Base-by-base conservation (phyloP, 2,888 invertebrate genomes). In the Dasysyrphus albostriatus region DNA sequence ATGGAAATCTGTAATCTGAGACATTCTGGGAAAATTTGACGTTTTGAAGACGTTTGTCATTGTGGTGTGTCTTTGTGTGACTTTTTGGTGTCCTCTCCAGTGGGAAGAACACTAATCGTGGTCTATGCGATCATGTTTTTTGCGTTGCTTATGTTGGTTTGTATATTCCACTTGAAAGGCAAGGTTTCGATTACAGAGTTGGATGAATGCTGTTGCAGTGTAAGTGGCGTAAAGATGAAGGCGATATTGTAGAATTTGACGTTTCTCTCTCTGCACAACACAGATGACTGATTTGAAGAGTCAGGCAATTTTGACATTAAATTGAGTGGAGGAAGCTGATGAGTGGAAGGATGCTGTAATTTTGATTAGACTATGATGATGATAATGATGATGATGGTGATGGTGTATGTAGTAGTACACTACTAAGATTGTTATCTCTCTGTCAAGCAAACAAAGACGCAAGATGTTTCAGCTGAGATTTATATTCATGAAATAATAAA, bases 1-100 rank as follows among this genome's bases (percentile, higher is more conserved):
- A 76, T 76, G 81, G 56, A 70, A 74, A 75, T 77, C 83, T 88
- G 88, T 88, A 88, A 88, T 88, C 82, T 88, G 88, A 88, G 88
- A 88, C 87, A 88, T 88, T 88, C 88, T 88, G 88, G 83, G 88
- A 88, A 88, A 83, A 88, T 87, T 87, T 87, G 87, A 87, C 87
- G 87, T 87, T 87, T 87, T 87, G 59, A 87, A 87, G 87, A 87
- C 87, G 87, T 87, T 87, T 87, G 87, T 83, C 87, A 87, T 83
- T 82, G 85, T 82, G 85, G 69, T 37, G 42, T 65, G 73, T 47
- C 76, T 84, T 80, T 84, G 84, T 85, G 81, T 77, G 85, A 82
- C 77, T 81, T 77, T 82, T 78, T 69, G 59, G 82, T 87, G 87
- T 83, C 83, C 78, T 83, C 78, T 10, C 14, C 1, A n/a, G 51